These are phyloP conservation scores for Ambastaia sidthimunki DNA, from an alignment of 2,797 vertebrate genomes.

Conservation along the genomic window DNA sequence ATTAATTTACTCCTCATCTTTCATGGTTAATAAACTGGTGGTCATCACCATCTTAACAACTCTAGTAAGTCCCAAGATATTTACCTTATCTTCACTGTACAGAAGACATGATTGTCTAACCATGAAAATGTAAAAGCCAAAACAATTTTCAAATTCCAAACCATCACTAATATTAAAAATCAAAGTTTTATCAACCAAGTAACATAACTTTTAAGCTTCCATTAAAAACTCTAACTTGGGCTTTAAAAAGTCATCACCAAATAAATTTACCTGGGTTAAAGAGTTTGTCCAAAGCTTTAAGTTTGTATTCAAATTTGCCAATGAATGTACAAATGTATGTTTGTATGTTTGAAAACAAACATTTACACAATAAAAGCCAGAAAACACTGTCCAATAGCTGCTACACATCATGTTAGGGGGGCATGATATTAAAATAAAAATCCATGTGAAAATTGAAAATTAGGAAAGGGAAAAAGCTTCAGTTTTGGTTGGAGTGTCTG, in stretches of 20 bases:
- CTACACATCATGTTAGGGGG: slow-evolving; percentile 49
- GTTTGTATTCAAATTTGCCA: slow-evolving; percentile 40
- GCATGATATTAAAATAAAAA: slow-evolving; percentile 21
- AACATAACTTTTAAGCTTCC: slow-evolving; percentile 24
- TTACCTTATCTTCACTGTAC: slow-evolving; percentile 19
- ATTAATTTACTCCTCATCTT: slow-evolving; percentile 25
- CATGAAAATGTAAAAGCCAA: slow-evolving; percentile 46
- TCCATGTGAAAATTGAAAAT: slow-evolving; percentile 6
- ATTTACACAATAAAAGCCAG: slow-evolving; percentile 61
- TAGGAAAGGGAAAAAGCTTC: slow-evolving; percentile 10
- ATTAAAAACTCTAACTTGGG: slow-evolving; percentile 20
- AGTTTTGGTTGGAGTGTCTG: slow-evolving; percentile 50
- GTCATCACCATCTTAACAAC: neutral
- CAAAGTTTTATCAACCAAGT: slow-evolving; percentile 21
- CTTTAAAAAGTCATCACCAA: neutral
- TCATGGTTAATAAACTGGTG: slow-evolving; percentile 1
- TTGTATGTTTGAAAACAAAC: slow-evolving; percentile 59
- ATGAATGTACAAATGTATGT: slow-evolving; percentile 55
- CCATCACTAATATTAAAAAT: slow-evolving; percentile 37
- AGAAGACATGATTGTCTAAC: slow-evolving; percentile 55
- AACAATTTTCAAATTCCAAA: slow-evolving; percentile 34
- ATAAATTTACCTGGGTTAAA: slow-evolving; percentile 39
- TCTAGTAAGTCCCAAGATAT: slow-evolving; percentile 16
- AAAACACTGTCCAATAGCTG: slow-evolving; percentile 49
- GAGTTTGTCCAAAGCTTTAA: slow-evolving; percentile 50